These are phyloP conservation scores for Psettodes erumei DNA, from an alignment of 2,113 vertebrate species.

Conservation along the genomic window DNA sequence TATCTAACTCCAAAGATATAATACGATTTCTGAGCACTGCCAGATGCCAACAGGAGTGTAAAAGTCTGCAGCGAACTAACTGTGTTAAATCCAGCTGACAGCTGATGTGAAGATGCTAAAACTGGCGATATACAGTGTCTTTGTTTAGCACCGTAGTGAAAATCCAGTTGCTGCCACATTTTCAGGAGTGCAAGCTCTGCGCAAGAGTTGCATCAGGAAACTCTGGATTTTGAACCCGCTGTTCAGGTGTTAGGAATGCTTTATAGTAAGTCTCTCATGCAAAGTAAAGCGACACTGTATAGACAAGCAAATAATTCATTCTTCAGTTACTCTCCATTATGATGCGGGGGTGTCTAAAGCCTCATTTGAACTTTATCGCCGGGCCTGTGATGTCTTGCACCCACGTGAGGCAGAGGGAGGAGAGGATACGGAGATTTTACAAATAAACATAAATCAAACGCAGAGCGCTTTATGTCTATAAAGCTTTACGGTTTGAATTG, in stretches of 20 bases:
- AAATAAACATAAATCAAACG: conserved; percentile 35
- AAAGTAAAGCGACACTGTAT: conserved; percentile 22
- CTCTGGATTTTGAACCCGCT: conserved; percentile 25
- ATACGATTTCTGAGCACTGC: background rate
- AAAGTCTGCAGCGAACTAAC: conserved; percentile 2
- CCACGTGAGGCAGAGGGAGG: conserved; percentile 25
- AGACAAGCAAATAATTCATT: conserved; percentile 51
- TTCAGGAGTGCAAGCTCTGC: conserved; percentile 24
- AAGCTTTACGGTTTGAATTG: conserved; percentile 29
- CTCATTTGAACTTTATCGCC: conserved; percentile 36
- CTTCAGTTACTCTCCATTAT: conserved; percentile 35
- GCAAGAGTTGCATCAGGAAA: conserved; percentile 67
- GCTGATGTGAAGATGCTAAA: conserved; percentile 20
- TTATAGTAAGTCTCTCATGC: conserved; percentile 36
- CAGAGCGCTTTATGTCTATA: background rate
- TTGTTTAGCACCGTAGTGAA: conserved; percentile 43
- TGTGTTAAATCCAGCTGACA: conserved; percentile 22
- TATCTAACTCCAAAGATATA: background rate
- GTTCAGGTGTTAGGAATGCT: conserved; percentile 51
- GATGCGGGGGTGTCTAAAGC: conserved; percentile 54
- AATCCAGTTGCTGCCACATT: conserved; percentile 33
- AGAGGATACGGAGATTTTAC: conserved; percentile 38
- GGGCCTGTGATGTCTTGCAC: conserved; percentile 34
- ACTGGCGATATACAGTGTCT: background rate
- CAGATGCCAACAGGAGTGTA: background rate